These are phyloP conservation scores for Drosophila pseudoobscura DNA, from an alignment of 1,140 invertebrate species.

Conservation along the genomic window DNA sequence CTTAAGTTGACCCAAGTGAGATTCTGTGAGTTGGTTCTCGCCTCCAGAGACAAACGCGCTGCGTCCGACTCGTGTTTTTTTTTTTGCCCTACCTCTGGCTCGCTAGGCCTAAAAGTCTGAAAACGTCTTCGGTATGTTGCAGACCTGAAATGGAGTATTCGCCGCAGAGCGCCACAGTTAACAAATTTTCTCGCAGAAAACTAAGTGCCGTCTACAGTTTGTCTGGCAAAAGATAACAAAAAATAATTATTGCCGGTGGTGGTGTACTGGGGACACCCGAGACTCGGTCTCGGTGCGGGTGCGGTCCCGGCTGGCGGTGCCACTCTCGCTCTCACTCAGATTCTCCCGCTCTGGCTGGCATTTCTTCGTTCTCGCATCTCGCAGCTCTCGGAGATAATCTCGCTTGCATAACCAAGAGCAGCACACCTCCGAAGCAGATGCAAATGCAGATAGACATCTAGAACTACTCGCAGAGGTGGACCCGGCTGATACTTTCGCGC, in stretches of 20 bases:
- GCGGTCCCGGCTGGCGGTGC: too few species aligned
- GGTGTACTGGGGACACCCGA: too few species aligned
- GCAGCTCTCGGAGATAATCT: conserved; percentile 7
- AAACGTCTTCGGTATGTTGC: conserved; percentile 31
- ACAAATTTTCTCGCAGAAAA: neutral
- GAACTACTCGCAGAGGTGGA: conserved; percentile 1
- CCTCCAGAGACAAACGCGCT: too few species aligned
- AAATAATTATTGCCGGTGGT: conserved; percentile 21
- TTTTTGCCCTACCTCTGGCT: neutral
- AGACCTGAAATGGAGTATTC: neutral
- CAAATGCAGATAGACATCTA: conserved; percentile 26
- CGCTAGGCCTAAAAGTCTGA: conserved; percentile 5
- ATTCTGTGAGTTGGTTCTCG: too few species aligned
- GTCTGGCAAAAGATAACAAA: conserved; percentile 36
- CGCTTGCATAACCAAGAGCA: conserved; percentile 44
- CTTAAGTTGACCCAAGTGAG: too few species aligned
- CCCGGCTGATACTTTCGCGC: conserved; percentile 18
- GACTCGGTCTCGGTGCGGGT: too few species aligned
- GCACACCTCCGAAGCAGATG: conserved; percentile 3
- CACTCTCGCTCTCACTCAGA: conserved; percentile 12
- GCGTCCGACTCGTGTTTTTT: conserved; percentile 7
- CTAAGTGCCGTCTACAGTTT: conserved; percentile 6
- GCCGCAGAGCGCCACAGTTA: neutral
- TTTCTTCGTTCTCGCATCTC: neutral
- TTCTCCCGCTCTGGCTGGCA: neutral